Percentiles rank a stretch among this genome's conserved stretches.
Conservation (phyloP, 1,140 invertebrate genomes). For the Babylonia areolata region DNA sequence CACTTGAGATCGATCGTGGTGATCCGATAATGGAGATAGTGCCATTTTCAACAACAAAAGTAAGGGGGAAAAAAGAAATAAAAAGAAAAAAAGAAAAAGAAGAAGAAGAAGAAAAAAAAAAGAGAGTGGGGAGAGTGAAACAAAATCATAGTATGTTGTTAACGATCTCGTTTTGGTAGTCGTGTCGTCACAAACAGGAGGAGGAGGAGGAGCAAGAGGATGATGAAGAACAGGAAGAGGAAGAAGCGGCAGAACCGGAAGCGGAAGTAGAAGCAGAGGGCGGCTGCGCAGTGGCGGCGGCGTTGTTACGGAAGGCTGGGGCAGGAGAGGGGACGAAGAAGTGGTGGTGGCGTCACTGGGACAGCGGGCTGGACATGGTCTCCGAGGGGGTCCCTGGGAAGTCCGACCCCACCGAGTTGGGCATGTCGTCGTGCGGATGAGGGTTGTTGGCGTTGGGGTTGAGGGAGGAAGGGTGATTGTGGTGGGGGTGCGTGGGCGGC, state of each 20-base stretch:
- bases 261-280: not conserved
- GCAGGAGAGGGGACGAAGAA: not conserved
- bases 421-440: constrained; percentile 50
- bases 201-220: not conserved
- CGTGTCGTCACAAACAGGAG: not conserved
- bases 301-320: not conserved
- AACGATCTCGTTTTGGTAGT: not conserved
- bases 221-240: not conserved
- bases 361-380: constrained; percentile 48
- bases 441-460: constrained; percentile 28
- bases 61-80: too few relatives aligned
- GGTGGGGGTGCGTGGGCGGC: not conserved
- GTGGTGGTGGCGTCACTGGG: constrained; percentile 38
- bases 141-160: not conserved
- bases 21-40: not conserved
- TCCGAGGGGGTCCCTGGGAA: constrained; percentile 53
- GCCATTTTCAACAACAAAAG: too few relatives aligned
- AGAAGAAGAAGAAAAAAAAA: too few relatives aligned
- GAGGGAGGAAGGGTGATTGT: not conserved
- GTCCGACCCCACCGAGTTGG: constrained; percentile 54
- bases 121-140: not conserved
- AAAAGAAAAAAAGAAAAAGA: too few relatives aligned
- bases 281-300: not conserved
- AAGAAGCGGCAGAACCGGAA: not conserved
- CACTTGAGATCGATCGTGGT: too few relatives aligned